A percentile compares a stretch with the other conserved stretches of the same genome.
Conservation (phyloP, 1,140 invertebrate species). For the Brachionus rotundiformis region DNA sequence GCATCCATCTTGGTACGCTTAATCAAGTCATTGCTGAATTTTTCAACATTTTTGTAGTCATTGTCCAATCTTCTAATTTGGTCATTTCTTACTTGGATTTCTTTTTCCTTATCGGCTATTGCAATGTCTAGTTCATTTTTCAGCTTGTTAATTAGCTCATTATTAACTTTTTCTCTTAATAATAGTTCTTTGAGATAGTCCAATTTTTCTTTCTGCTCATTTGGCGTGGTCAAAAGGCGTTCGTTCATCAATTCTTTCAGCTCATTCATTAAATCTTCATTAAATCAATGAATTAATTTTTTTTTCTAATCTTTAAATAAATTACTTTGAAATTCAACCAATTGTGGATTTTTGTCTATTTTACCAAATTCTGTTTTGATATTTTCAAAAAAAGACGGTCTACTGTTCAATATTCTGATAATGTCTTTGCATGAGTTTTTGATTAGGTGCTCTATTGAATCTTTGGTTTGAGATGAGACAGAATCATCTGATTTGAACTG, state of each 20-base stretch:
- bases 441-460: constrained; percentile 14
- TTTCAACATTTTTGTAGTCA: constrained; percentile 50
- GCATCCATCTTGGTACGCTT: constrained; percentile 48
- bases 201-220: constrained; percentile 46
- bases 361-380: constrained; percentile 33
- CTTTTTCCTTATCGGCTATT: constrained; percentile 44
- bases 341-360: not conserved
- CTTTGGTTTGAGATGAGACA: constrained; percentile 28
- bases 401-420: not conserved
- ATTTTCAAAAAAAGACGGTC: constrained; percentile 21
- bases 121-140: not conserved
- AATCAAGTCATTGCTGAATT: constrained; percentile 36
- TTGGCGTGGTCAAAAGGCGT: constrained; percentile 38
- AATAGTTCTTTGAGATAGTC: constrained; percentile 49
- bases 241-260: constrained; percentile 41
- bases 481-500: not conserved
- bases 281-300: not conserved
- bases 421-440: constrained; percentile 44
- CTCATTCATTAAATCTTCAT: constrained; percentile 29
- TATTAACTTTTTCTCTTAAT: constrained; percentile 35
- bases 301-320: not conserved
- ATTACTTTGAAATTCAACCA: constrained; percentile 6
- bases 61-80: constrained; percentile 44
- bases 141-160: constrained; percentile 31
- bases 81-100: constrained; percentile 47